Evolutionary conservation across 2,113 vertebrate species (phyloP), one percentile per base, ranked within the genome.

Genomic region (Spilogale gracilis): DNA sequence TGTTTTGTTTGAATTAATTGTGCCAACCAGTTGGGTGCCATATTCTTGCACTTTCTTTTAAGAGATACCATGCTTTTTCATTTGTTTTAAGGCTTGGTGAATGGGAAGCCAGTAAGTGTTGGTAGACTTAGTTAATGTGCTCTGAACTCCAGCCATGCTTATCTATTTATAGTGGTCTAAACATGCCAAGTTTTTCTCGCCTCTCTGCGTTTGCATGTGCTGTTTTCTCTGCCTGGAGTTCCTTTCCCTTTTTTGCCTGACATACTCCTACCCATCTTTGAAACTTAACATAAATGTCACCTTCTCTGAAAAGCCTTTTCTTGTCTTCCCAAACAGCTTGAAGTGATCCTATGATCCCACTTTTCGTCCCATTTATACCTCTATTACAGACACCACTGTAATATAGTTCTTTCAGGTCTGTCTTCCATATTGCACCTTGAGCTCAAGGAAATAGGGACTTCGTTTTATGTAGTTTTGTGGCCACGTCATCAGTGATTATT

Each of bases 101-200:
- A 81, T 95, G 86, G 91, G 45, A 56, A 94, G 56, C 89, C 10
- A 80, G 17, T 86, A 84, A 92, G 25, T 89, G 27, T 95, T 97
- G 32, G 10, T 92, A 81, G 83, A 95, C 82, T 92, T 96, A 91
- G 86, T 74, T 88, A 83, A 92, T 89, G 43, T 95, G 89, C 50
- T 91, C 52, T 96, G 85, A 96, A 83, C 94, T 93, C 50, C 5
- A 89, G 50, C 89, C 56, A 45, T 94, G 43, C 25, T 93, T 27
- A 84, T 91, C 60, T 94, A 90, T 96, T 96, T 96, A 92, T 95
- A 95, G 85, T 89, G 85, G 60, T 97, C n/a, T 48, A 74, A 76
- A 91, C 52, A 91, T 61, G 81, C 92, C 85, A 94, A 67, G 23
- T 93, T 91, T 95, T 94, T 94, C 52, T 96, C 56, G 23, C 63